phyloP scores from a whole-genome alignment of 2,113 vertebrate genomes.

The Verasper variegatus region DNA sequence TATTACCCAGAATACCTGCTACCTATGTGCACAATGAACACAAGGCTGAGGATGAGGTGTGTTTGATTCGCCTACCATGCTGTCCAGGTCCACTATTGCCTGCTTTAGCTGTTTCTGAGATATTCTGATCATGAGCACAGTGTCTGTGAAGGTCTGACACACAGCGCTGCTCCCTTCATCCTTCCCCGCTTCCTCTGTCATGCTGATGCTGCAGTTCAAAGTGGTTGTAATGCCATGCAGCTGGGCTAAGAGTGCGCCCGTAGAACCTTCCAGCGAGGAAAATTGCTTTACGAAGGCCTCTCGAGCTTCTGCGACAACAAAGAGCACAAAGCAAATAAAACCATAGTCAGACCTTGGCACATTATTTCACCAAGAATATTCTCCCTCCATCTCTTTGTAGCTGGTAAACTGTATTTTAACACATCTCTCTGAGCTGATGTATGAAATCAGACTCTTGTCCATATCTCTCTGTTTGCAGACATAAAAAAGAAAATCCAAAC shows the following conservation, averaged over 20 bases:
- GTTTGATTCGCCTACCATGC: conserved; percentile 77
- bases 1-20: neutral
- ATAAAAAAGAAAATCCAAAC: conserved; percentile 12
- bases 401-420: conserved; percentile 1
- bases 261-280: conserved; percentile 73
- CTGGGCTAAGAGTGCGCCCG: conserved; percentile 65
- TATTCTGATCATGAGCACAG: conserved; percentile 44
- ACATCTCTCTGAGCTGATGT: conserved; percentile 27
- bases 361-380: conserved; percentile 43
- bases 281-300: conserved; percentile 83
- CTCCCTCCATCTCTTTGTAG: conserved; percentile 24
- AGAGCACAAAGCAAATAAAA: conserved; percentile 51
- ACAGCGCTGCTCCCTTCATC: conserved; percentile 46
- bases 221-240: conserved; percentile 71
- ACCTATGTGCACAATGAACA: neutral
- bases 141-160: conserved; percentile 75
- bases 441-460: conserved; percentile 30
- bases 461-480: neutral
- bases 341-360: conserved; percentile 29
- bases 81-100: conserved; percentile 73
- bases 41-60: neutral
- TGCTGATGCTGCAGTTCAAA: conserved; percentile 71
- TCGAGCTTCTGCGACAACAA: conserved; percentile 82
- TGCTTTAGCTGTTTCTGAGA: conserved; percentile 80
- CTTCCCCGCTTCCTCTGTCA: conserved; percentile 54